Percentiles rank a stretch among this genome's conserved stretches.
phyloP scores from a whole-genome alignment of 1,140 invertebrate species.

The Drosophila albomicans region DNA sequence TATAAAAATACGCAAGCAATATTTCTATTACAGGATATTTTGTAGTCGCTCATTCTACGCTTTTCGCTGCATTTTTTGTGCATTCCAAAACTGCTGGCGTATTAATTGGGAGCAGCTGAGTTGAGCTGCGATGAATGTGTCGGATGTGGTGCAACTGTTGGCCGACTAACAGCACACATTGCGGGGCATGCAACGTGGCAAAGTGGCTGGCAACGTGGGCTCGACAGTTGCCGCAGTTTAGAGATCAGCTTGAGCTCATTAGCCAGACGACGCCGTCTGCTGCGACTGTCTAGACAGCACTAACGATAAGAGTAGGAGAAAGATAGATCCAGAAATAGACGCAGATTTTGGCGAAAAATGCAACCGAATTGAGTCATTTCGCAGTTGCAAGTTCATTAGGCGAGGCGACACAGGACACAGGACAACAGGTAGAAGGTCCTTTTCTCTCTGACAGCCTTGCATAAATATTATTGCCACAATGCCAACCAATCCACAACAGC shows the following conservation, averaged over 20 bases:
- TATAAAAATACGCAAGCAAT: no score
- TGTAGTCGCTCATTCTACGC: not conserved
- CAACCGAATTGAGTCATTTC: conserved; percentile 61
- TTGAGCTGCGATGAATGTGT: conserved; percentile 1
- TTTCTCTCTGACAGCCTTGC: conserved; percentile 21
- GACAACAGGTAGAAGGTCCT: conserved; percentile 35
- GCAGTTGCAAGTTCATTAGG: conserved; percentile 68
- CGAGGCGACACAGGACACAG: conserved; percentile 24
- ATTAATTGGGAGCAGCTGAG: conserved; percentile 72
- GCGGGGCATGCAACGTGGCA: conserved; percentile 14
- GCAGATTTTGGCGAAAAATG: conserved; percentile 31
- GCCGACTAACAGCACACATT: conserved; percentile 1
- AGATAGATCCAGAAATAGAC: not conserved
- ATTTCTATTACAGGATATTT: conserved; percentile 5
- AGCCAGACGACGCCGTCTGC: conserved; percentile 22
- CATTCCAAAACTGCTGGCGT: conserved; percentile 52
- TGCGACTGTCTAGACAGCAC: conserved; percentile 60
- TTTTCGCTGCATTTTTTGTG: not conserved
- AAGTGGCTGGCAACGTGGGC: conserved; percentile 13
- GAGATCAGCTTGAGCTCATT: conserved; percentile 52
- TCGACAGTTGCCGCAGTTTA: not conserved
- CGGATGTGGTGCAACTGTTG: conserved; percentile 33
- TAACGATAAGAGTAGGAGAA: conserved; percentile 44
- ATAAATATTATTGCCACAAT: conserved; percentile 81
- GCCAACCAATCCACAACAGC: conserved; percentile 22